phyloP scores from a whole-genome alignment of 2,797 vertebrate genomes.

The Sarcoramphus papa region DNA sequence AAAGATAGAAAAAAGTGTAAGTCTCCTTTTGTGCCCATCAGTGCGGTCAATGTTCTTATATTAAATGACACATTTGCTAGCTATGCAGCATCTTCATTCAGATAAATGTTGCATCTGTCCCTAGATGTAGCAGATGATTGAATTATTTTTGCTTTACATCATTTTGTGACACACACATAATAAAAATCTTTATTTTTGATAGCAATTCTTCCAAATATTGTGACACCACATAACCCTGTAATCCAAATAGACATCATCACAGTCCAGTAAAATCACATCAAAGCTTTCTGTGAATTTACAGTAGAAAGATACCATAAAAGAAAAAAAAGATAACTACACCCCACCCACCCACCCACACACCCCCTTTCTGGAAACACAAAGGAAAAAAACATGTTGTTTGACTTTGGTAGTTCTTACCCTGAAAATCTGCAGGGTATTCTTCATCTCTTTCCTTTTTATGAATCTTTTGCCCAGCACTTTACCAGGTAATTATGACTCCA shows the following conservation, averaged over 20 bases:
- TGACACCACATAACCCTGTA: neutral
- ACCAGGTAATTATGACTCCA: constrained; percentile 32
- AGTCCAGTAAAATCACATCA: neutral
- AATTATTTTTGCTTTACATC: neutral
- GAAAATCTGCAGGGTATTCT: neutral
- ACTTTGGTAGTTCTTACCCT: neutral
- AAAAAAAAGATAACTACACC: neutral
- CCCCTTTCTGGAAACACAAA: neutral
- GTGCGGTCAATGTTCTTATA: neutral
- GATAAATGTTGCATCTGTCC: neutral
- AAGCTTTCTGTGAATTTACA: neutral
- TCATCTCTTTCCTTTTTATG: neutral
- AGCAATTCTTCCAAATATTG: neutral
- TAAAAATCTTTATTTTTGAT: neutral
- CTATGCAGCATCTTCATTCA: neutral
- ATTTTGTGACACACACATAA: neutral
- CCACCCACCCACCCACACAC: accelerated
- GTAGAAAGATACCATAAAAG: neutral
- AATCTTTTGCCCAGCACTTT: neutral
- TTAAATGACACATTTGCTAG: neutral
- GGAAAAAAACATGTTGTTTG: neutral
- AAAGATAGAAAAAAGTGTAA: neutral
- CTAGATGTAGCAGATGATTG: neutral
- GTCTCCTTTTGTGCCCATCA: neutral
- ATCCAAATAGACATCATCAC: neutral